phyloP scores from a whole-genome alignment of 2,888 invertebrate genomes.

The Caenorhabditis zanzibari region DNA sequence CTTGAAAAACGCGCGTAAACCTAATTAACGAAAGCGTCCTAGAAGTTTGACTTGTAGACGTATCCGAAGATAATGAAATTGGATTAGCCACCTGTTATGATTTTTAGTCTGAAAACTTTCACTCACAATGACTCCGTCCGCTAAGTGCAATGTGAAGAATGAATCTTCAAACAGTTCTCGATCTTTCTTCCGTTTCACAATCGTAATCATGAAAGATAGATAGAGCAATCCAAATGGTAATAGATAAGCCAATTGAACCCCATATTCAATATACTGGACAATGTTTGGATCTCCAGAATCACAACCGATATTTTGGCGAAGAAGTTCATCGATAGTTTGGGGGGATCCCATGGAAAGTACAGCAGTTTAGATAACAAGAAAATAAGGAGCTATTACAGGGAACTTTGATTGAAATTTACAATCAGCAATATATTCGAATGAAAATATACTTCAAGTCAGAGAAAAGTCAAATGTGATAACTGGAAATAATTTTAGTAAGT shows the following conservation, averaged over 20 bases:
- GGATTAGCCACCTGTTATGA: neutral
- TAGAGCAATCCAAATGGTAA: slow-evolving; percentile 48
- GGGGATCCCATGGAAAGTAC: neutral
- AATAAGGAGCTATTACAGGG: too few relatives aligned
- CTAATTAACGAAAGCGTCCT: neutral
- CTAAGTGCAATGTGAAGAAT: slow-evolving; percentile 43
- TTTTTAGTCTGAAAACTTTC: neutral
- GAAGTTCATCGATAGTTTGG: slow-evolving; percentile 1
- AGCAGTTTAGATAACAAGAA: neutral
- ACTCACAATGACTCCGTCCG: slow-evolving; percentile 39
- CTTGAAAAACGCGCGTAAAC: neutral
- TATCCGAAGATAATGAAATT: neutral
- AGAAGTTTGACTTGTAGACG: slow-evolving; percentile 2
- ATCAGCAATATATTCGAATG: neutral
- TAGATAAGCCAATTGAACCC: slow-evolving; percentile 32
- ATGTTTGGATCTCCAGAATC: slow-evolving; percentile 38
- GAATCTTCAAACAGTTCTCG: slow-evolving; percentile 42
- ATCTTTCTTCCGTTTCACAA: slow-evolving; percentile 27
- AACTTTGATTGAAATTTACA: too few relatives aligned
- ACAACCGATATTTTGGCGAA: slow-evolving; percentile 24
- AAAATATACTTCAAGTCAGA: neutral
- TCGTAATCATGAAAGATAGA: slow-evolving; percentile 33
- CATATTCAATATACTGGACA: slow-evolving; percentile 18
- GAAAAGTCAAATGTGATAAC: neutral
- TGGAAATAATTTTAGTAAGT: neutral